Conservation (phyloP, 2,888 invertebrate genomes). For the Oligia fasciuncula region DNA sequence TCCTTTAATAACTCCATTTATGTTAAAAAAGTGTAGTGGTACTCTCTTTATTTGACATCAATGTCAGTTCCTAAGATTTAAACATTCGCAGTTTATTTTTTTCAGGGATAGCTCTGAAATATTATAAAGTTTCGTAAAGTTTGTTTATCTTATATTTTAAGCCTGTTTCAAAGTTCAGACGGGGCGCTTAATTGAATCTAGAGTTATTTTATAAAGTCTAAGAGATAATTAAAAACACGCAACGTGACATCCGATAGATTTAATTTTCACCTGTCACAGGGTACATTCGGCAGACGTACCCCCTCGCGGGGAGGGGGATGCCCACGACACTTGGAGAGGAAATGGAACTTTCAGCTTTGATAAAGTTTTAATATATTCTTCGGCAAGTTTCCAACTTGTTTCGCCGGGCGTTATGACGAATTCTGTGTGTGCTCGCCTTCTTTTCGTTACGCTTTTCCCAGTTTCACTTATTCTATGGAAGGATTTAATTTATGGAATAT, state of each 20-base stretch:
- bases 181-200: slow-evolving; percentile 56
- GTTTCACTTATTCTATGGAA: slow-evolving; percentile 69
- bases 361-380: slow-evolving; percentile 90
- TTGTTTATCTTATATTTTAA: slow-evolving; percentile 55
- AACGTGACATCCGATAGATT: slow-evolving; percentile 70
- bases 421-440: slow-evolving; percentile 73
- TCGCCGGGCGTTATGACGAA: slow-evolving; percentile 82
- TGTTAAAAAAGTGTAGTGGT: slow-evolving; percentile 7
- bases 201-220: slow-evolving; percentile 55
- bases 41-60: slow-evolving; percentile 11
- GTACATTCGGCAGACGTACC: slow-evolving; percentile 54
- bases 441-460: slow-evolving; percentile 71
- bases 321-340: slow-evolving; percentile 78
- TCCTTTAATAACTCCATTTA: slow-evolving; percentile 1
- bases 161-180: slow-evolving; percentile 49
- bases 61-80: not conserved
- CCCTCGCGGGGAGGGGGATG: slow-evolving; percentile 64
- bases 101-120: slow-evolving; percentile 17
- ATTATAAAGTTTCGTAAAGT: slow-evolving; percentile 41
- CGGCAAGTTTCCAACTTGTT: slow-evolving; percentile 84
- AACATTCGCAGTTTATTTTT: slow-evolving; percentile 13
- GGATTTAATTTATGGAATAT: slow-evolving; percentile 74
- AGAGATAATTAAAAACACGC: slow-evolving; percentile 63
- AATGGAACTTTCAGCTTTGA: slow-evolving; percentile 88
- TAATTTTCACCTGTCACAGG: slow-evolving; percentile 71